These are phyloP conservation scores for Onychostruthus taczanowskii DNA, from an alignment of 2,113 vertebrate genomes.

Conservation along the genomic window DNA sequence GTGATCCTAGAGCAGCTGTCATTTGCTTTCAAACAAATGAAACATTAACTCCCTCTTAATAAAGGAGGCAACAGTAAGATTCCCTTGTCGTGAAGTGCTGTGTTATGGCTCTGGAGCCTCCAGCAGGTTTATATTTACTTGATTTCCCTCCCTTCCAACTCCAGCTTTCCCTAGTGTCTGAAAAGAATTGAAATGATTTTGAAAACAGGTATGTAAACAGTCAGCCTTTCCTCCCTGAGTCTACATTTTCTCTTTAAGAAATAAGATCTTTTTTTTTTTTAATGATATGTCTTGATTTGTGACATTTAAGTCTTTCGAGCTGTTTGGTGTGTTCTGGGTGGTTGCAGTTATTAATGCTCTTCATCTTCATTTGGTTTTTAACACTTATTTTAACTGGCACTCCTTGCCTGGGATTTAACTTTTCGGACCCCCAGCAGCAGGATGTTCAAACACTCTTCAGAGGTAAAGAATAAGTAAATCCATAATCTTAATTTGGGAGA, in stretches of 20 bases:
- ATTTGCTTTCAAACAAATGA: not conserved
- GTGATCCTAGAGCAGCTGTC: not conserved
- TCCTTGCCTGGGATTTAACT: not conserved
- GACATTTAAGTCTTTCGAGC: not conserved
- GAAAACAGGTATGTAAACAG: not conserved
- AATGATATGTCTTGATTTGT: not conserved
- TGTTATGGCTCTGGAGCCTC: not conserved
- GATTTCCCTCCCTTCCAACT: not conserved
- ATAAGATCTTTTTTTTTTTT: not conserved
- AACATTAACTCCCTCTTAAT: not conserved
- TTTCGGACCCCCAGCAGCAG: not conserved
- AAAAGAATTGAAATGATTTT: not conserved
- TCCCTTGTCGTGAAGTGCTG: not conserved
- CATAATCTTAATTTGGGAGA: not conserved
- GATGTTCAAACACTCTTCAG: not conserved
- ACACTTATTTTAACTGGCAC: not conserved
- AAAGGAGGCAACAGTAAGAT: not conserved
- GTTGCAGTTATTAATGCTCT: not conserved
- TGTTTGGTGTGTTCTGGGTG: not conserved
- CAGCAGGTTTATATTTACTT: not conserved
- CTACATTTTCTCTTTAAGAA: not conserved
- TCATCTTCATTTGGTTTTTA: not conserved
- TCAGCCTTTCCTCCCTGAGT: not conserved
- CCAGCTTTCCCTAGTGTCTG: not conserved
- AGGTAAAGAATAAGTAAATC: not conserved